These are phyloP conservation scores for Lysiphlebus fabarum DNA, from an alignment of 1,140 invertebrate genomes.

Conservation along the genomic window DNA sequence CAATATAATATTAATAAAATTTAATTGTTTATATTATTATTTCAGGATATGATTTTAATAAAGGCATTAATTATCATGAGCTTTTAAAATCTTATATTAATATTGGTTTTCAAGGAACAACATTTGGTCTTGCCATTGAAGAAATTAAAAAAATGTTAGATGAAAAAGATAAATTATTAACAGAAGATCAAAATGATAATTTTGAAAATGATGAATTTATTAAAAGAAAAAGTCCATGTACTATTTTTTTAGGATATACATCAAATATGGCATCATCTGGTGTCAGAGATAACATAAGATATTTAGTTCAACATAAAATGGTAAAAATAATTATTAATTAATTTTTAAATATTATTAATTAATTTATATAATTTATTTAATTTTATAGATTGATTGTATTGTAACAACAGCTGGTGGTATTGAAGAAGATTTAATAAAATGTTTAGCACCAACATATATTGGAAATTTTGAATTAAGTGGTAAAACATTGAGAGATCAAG, in stretches of 20 bases:
- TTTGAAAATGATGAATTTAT: constrained; percentile 80
- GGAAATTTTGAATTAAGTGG: constrained; percentile 88
- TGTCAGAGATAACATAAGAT: constrained; percentile 85
- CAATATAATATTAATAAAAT: constrained; percentile 9
- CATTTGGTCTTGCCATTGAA: constrained; percentile 84
- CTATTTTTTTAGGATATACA: constrained; percentile 96
- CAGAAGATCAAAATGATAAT: constrained; percentile 63
- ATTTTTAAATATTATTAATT: constrained; percentile 9
- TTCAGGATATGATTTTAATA: constrained; percentile 87
- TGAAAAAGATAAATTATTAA: constrained; percentile 63
- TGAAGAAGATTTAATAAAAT: constrained; percentile 99
- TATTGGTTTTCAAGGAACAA: constrained; percentile 95
- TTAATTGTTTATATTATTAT: constrained; percentile 1
- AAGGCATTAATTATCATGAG: constrained; percentile 83
- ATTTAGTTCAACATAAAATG: constrained; percentile 86
- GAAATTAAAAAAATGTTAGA: constrained; percentile 92
- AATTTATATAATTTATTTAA: neutral
- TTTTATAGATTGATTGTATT: constrained; percentile 81
- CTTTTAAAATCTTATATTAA: constrained; percentile 76
- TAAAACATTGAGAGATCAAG: constrained; percentile 73
- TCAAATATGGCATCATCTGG: constrained; percentile 97
- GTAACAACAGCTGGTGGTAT: constrained; percentile 97
- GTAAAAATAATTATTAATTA: too few relatives aligned
- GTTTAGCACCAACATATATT: constrained; percentile 89
- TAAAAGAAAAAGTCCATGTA: constrained; percentile 76